Evolutionary conservation across 2,113 vertebrate species (phyloP).

Genomic region (Saimiri boliviensis): DNA sequence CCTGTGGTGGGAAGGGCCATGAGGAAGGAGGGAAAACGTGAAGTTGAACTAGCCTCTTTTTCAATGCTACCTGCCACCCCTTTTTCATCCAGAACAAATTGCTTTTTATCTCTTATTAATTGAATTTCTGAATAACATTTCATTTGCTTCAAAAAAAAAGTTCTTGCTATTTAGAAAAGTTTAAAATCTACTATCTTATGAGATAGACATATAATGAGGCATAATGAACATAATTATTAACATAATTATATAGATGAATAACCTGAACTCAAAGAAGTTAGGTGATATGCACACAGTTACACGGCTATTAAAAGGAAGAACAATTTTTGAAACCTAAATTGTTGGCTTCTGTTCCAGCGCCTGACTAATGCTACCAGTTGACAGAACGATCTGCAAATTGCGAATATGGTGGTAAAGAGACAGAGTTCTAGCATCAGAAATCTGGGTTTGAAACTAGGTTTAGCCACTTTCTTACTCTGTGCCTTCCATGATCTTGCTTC

Average conservation of each 20-base stretch:
- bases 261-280: background rate
- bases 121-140: background rate
- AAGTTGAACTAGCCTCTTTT: background rate
- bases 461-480: background rate
- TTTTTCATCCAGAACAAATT: background rate
- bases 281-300: background rate
- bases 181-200: background rate
- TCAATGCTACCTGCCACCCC: background rate
- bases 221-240: background rate
- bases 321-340: background rate
- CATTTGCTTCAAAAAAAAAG: background rate
- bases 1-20: rapidly evolving
- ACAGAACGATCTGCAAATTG: background rate
- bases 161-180: background rate
- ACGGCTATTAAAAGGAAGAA: background rate
- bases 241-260: background rate
- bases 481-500: background rate
- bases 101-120: background rate
- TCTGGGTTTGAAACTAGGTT: background rate
- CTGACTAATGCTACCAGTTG: background rate
- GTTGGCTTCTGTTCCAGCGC: background rate
- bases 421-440: background rate
- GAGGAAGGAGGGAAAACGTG: background rate
- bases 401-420: background rate
- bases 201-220: background rate